Percentiles rank a stretch among this genome's conserved stretches.
Conservation (phyloP, 2,888 invertebrate genomes). For the Chymomyza caudatula region DNA sequence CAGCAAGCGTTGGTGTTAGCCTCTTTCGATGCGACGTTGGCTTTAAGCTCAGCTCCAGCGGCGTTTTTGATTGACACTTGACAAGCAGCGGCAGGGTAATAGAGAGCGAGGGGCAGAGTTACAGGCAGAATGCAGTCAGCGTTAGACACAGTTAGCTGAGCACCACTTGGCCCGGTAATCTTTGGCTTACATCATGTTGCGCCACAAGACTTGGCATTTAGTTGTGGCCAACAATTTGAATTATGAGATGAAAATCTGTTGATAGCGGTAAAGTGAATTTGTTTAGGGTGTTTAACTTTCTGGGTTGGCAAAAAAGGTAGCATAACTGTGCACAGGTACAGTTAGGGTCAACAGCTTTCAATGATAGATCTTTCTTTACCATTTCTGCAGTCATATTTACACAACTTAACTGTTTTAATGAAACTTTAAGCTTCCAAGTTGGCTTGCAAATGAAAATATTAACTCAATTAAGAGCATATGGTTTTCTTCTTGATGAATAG, state of each 20-base stretch:
- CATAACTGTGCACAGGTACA: neutral
- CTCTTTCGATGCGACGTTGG: neutral
- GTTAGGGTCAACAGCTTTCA: constrained; percentile 25
- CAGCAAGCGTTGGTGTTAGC: constrained; percentile 30
- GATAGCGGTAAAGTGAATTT: constrained; percentile 34
- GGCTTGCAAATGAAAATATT: no score
- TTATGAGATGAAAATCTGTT: constrained; percentile 44
- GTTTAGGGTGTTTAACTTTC: constrained; percentile 38
- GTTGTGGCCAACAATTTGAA: neutral
- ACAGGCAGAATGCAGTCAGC: no score
- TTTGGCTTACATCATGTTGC: neutral
- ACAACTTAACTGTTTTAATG: no score
- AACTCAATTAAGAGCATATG: no score
- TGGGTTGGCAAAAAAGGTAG: constrained; percentile 24
- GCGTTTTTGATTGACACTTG: constrained; percentile 68
- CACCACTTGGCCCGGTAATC: neutral
- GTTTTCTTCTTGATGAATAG: no score
- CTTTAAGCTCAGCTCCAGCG: constrained; percentile 35
- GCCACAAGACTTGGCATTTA: neutral
- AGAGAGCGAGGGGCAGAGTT: neutral
- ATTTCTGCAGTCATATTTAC: no score
- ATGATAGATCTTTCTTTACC: no score
- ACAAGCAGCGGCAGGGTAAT: constrained; percentile 39
- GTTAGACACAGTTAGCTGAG: constrained; percentile 2
- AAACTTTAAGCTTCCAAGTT: no score